phyloP scores from a whole-genome alignment of 2,888 invertebrate genomes.

The Patella pellucida region DNA sequence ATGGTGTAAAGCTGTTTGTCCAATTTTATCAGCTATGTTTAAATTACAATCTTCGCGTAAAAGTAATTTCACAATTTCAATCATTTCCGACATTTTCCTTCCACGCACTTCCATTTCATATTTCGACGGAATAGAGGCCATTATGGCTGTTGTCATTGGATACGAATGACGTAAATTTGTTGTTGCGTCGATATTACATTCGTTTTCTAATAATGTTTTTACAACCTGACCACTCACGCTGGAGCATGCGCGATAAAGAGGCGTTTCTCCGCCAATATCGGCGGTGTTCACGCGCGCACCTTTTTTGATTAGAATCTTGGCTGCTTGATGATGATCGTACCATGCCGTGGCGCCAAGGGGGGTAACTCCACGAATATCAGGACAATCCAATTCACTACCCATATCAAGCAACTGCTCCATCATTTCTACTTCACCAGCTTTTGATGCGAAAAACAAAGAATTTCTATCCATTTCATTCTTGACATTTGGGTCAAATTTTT shows the following conservation, averaged over 20 bases:
- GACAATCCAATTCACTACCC: slow-evolving; percentile 32
- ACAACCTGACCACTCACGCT: slow-evolving; percentile 27
- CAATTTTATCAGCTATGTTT: slow-evolving; percentile 27
- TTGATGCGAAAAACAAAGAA: slow-evolving; percentile 35
- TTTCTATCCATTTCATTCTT: slow-evolving; percentile 36
- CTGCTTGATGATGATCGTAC: slow-evolving; percentile 25
- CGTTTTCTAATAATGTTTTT: slow-evolving; percentile 25
- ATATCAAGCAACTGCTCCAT: slow-evolving; percentile 26
- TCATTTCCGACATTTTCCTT: slow-evolving; percentile 32
- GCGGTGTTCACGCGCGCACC: slow-evolving; percentile 37
- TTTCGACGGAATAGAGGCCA: slow-evolving; percentile 38
- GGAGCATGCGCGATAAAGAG: slow-evolving; percentile 40
- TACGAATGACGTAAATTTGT: slow-evolving; percentile 24
- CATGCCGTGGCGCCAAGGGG: slow-evolving; percentile 35
- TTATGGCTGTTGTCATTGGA: slow-evolving; percentile 32
- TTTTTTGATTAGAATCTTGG: slow-evolving; percentile 35
- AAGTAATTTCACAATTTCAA: slow-evolving; percentile 33
- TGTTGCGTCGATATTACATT: slow-evolving; percentile 30
- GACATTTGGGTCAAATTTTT: slow-evolving; percentile 31
- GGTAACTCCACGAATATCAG: slow-evolving; percentile 36
- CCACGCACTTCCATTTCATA: slow-evolving; percentile 29
- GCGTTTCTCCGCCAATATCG: slow-evolving; percentile 33
- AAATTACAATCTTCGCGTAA: slow-evolving; percentile 36
- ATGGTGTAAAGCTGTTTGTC: slow-evolving; percentile 39
- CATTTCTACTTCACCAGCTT: slow-evolving; percentile 21